Evolutionary conservation across 2,113 vertebrate genomes (phyloP).

Genomic region (Phycodurus eques): DNA sequence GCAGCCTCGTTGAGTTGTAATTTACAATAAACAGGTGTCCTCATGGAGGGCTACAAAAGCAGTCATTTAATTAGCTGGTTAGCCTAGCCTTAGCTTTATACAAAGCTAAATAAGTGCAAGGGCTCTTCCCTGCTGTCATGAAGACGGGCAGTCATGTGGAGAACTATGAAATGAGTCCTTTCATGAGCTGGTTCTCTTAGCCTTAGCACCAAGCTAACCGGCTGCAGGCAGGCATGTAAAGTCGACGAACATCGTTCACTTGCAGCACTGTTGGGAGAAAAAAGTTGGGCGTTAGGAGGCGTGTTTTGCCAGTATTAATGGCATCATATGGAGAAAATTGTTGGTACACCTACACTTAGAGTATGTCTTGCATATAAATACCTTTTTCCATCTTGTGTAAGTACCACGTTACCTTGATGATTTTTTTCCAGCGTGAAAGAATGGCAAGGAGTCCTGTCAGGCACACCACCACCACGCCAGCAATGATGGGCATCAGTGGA

Average conservation of each 20-base stretch:
- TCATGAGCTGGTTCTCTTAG: neutral
- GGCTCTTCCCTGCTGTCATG: neutral
- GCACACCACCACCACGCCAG: slow-evolving; percentile 67
- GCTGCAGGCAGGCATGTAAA: neutral
- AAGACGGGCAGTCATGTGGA: neutral
- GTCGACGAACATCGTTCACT: neutral
- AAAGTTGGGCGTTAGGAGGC: neutral
- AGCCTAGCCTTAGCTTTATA: neutral
- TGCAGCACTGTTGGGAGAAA: slow-evolving; percentile 4
- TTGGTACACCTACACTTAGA: neutral
- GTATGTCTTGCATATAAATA: neutral
- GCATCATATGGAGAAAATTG: neutral
- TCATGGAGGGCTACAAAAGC: neutral
- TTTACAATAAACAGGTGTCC: neutral
- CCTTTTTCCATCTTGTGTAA: neutral
- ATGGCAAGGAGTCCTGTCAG: slow-evolving; percentile 61
- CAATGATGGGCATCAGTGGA: slow-evolving; percentile 65
- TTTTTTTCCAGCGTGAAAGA: slow-evolving; percentile 59
- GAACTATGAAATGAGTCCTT: neutral
- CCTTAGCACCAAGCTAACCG: neutral
- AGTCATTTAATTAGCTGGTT: neutral
- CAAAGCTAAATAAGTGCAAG: neutral
- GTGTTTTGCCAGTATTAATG: neutral
- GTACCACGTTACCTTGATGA: slow-evolving; percentile 46
- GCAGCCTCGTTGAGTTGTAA: neutral